Conservation (phyloP, 1,140 invertebrate genomes). For the Chelonus insularis region DNA sequence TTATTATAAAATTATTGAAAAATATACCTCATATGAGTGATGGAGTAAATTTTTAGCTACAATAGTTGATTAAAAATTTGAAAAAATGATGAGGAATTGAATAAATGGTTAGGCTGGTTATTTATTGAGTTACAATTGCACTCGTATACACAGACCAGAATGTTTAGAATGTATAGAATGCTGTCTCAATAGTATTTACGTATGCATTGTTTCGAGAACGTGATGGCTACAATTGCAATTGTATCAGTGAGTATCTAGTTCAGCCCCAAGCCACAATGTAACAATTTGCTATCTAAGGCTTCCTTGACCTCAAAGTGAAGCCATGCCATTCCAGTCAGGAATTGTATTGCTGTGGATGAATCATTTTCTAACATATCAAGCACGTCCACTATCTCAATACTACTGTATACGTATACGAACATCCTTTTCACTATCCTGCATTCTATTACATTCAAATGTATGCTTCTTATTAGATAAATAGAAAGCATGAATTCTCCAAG, state of each 20-base stretch:
- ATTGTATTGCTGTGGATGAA: constrained; percentile 1
- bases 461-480: no score
- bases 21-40: no score
- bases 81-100: no score
- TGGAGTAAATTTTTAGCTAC: no score
- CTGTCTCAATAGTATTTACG: neutral
- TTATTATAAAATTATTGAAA: no score
- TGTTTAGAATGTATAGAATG: neutral
- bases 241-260: neutral
- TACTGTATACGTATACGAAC: no score
- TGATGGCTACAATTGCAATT: constrained; percentile 6
- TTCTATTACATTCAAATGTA: neutral
- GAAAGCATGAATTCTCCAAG: no score
- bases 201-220: constrained; percentile 3
- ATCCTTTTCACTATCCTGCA: neutral
- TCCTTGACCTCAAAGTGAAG: constrained; percentile 13
- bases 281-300: constrained; percentile 18
- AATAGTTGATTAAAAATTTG: no score
- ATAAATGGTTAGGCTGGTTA: no score
- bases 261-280: constrained; percentile 8
- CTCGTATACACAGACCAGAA: no score
- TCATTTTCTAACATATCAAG: constrained; percentile 1
- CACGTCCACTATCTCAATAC: neutral
- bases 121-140: no score
- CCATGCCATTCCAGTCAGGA: constrained; percentile 16